phyloP scores from a whole-genome alignment of 2,113 vertebrate species.

The Lampris incognitus region DNA sequence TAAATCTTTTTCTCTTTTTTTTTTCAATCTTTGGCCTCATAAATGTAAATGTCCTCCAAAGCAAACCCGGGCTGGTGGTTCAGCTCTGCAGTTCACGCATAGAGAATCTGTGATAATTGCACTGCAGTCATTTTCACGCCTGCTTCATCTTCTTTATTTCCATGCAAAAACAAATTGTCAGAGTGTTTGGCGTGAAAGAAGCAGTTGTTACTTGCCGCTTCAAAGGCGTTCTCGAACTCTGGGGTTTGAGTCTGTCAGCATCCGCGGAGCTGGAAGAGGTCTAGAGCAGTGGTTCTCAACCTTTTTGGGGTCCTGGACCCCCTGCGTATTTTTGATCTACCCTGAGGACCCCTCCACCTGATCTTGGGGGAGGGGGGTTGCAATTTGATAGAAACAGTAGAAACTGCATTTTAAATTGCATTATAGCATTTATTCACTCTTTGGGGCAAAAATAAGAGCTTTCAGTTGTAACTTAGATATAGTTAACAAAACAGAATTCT shows the following conservation, averaged over 20 bases:
- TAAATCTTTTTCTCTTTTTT: too few relatives aligned
- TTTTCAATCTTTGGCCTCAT: not conserved
- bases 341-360: too few relatives aligned
- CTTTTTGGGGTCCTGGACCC: too few relatives aligned
- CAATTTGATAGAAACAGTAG: too few relatives aligned
- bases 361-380: too few relatives aligned
- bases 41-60: constrained; percentile 23
- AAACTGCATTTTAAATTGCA: too few relatives aligned
- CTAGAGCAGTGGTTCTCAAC: too few relatives aligned
- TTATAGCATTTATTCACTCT: too few relatives aligned
- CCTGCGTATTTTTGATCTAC: too few relatives aligned
- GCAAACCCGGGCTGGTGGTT: constrained; percentile 19
- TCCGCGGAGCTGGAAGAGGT: constrained; percentile 5
- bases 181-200: constrained; percentile 22
- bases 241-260: constrained; percentile 13
- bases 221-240: constrained; percentile 8
- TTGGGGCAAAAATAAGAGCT: too few relatives aligned
- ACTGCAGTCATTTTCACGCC: constrained; percentile 30
- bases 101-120: not conserved
- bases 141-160: constrained; percentile 29
- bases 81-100: constrained; percentile 1
- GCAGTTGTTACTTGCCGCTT: constrained; percentile 26
- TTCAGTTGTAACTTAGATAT: too few relatives aligned
- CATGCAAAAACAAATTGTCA: constrained; percentile 7
- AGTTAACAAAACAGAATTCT: too few relatives aligned